These are phyloP conservation scores for Microctonus brassicae DNA, from an alignment of 2,888 invertebrate species.

Conservation along the genomic window DNA sequence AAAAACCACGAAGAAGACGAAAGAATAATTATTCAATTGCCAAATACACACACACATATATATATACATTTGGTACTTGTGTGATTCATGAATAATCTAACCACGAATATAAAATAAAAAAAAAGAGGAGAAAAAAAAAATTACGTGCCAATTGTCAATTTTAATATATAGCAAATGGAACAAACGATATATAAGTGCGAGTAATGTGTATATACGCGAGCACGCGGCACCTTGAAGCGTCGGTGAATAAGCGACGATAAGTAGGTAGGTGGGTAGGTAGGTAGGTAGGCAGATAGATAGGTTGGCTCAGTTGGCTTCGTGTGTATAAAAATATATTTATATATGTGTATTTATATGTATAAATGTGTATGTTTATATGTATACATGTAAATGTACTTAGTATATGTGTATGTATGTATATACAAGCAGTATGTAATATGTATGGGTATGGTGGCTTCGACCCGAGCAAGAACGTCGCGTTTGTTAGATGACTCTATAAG, in stretches of 20 bases:
- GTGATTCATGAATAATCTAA: background rate
- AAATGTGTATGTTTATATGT: background rate
- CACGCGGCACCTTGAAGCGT: slow-evolving; percentile 48
- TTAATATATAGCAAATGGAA: background rate
- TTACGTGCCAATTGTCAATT: background rate
- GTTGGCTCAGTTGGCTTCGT: slow-evolving; percentile 20
- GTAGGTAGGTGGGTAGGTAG: slow-evolving; percentile 69
- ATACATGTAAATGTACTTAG: background rate
- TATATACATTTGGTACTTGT: background rate
- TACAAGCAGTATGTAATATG: slow-evolving; percentile 16
- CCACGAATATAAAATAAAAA: background rate
- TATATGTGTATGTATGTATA: slow-evolving; percentile 11
- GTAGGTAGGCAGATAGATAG: slow-evolving; percentile 54
- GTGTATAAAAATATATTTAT: background rate
- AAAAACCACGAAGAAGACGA: background rate
- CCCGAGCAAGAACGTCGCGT: slow-evolving; percentile 38
- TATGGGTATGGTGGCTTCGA: slow-evolving; percentile 18
- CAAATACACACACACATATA: background rate
- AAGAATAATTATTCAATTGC: background rate
- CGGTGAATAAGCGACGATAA: slow-evolving; percentile 65
- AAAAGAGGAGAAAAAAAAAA: background rate
- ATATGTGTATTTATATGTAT: too few species aligned
- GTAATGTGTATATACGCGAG: background rate
- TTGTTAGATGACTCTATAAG: slow-evolving; percentile 60
- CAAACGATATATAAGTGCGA: background rate